Evolutionary conservation across 2,888 invertebrate genomes (phyloP), one percentile per base, ranked within the genome.

Genomic region (Lottia scabra): DNA sequence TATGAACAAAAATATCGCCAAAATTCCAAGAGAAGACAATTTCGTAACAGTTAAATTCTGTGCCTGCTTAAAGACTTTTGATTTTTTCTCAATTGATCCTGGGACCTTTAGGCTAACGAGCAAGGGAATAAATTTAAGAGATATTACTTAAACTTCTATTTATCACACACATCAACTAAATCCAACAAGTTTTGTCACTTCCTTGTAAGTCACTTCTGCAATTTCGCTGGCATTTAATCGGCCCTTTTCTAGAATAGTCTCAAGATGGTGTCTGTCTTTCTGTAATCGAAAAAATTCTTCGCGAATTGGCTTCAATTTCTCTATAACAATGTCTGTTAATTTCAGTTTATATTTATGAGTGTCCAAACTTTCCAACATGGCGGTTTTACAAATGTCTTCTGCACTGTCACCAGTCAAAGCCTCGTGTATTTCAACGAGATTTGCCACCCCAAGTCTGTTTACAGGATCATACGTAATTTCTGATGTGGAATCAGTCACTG

Each of bases 401-500:
- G 93, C 91, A 68, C 92, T 88, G 88, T 92, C 91, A 65, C 93
- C 94, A 23, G 93, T 92, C 26, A 95, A 91, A 72, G 95, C 91
- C 67, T 95, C 93, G 91, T 97, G 95, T 76, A 98, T 94, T 71
- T 92, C 91, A 77, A 99, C 92, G 71, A 99, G 91, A 91, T 99
- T 99, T 67, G 97, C 92, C 19, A 99, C 95, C 30, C 96, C 99
- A 0, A 96, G 95, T 76, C 99, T 92, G 8, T 89, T 87, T 70
- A 91, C 92, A 0, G 94, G 94, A 79, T 96, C 94, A 89, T 93
- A 98, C 15, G 94, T 93, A 13, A 99, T 93, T 85, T 92, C 72
- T 0, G 96, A 95, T 0, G 92, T 94, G 84, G 93, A 95, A 90
- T 99, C 99, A 0, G 98, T 98, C 6, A 98, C 92, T 0, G 99